Evolutionary conservation across 92 coral and sea anemone genomes (phyloP), one percentile per base, ranked within the genome.

Genomic region (Zoanthus gigantus): DNA sequence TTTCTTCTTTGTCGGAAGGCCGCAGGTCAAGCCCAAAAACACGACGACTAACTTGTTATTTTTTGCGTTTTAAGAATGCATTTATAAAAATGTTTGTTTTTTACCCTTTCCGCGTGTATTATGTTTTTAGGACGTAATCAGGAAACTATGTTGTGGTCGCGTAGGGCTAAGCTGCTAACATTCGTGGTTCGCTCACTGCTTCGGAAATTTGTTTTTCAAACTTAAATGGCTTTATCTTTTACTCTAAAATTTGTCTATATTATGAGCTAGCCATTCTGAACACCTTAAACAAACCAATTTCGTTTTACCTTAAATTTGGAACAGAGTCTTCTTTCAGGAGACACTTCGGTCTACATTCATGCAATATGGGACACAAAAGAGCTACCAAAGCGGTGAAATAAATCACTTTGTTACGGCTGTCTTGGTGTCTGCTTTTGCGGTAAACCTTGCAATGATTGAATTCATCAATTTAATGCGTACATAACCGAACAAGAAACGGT

Each of bases 381-480:
- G 63, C 61, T 73, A 23, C 77, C 4, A 77, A 77, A n/a, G 30
- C 13, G 28, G 47, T 28, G 61, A 76, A 76, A 76, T 53, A 11
- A 30, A 32, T 30, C 15, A 4, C n/a, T 53, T 77, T 77, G 67
- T 54, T 13, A 16, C 29, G 66, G 67, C 67, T 29, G 9, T 77
- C 47, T 53, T 17, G 65, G 56, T 50, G 56, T 50, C 56, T 7
- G 56, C 56, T 53, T 77, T 77, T 77, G 82, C 6, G 82, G 82
- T 77, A 34, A 14, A 15, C 5, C 28, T 58, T 42, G 13, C 7
- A 77, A 73, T 13, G 8, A 37, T 46, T 46, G n/a, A 77, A 50
- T 77, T 30, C 54, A 12, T 16, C 54, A 54, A 12, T 61, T 23
- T 23, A 76, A 76, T 52, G n/a, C 80, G 80, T 11, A 50, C 56